Percentiles rank a stretch among this genome's conserved stretches.
Evolutionary conservation across 2,888 invertebrate genomes (phyloP).

Genomic region (Omphaloscelis lunosa): DNA sequence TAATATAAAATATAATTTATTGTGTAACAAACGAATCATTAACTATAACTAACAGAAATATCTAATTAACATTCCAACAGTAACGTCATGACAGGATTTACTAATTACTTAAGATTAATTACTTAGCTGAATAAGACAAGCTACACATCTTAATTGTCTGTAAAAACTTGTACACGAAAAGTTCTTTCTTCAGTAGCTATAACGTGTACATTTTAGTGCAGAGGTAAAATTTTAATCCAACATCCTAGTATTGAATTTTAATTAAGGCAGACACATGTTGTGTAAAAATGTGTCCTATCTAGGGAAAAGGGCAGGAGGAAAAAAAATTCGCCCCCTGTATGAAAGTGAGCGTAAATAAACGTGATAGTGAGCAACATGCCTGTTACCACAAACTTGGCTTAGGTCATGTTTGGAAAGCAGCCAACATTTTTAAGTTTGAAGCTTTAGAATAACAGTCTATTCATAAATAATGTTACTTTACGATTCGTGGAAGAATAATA

Average conservation of each 20-base stretch:
- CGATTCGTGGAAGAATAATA: slow-evolving; percentile 3
- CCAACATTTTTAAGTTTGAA: slow-evolving; percentile 39
- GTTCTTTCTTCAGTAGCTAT: neutral
- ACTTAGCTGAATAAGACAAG: neutral
- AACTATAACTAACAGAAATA: neutral
- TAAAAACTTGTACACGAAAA: neutral
- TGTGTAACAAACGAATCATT: neutral
- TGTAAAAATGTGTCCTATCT: slow-evolving; percentile 13
- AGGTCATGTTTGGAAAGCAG: slow-evolving; percentile 37
- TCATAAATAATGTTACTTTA: slow-evolving; percentile 29
- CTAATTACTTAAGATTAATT: slow-evolving; percentile 12
- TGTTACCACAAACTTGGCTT: slow-evolving; percentile 37
- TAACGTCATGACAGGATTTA: neutral
- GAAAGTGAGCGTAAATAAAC: slow-evolving; percentile 38
- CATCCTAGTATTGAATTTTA: slow-evolving; percentile 34
- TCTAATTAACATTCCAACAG: neutral
- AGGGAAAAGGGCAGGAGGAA: slow-evolving; percentile 7
- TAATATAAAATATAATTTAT: neutral
- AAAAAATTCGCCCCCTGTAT: slow-evolving; percentile 25
- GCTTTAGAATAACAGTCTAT: slow-evolving; percentile 9
- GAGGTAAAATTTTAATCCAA: slow-evolving; percentile 18
- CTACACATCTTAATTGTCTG: neutral
- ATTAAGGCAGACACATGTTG: slow-evolving; percentile 43
- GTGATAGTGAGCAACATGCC: slow-evolving; percentile 16
- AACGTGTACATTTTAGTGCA: neutral